Conservation (phyloP, 2,113 vertebrate genomes). For the Trachemys scripta region DNA sequence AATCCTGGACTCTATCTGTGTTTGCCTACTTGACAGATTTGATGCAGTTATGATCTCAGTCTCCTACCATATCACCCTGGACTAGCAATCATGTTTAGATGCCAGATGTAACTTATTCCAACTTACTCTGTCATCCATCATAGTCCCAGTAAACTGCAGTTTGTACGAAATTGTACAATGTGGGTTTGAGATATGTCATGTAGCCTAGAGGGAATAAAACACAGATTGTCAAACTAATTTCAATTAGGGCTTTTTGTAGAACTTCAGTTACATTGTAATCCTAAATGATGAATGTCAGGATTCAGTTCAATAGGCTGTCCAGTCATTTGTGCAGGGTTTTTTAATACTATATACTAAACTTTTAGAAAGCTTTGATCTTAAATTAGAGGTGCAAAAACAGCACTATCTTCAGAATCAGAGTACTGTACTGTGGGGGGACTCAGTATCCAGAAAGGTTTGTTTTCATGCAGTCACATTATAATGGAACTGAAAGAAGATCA, state of each 20-base stretch:
- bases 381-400: background rate
- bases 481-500: background rate
- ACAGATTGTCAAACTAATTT: background rate
- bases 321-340: background rate
- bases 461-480: background rate
- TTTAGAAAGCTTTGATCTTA: background rate
- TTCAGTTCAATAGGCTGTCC: background rate
- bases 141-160: constrained; percentile 20
- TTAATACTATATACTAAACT: background rate
- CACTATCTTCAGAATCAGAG: background rate
- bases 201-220: constrained; percentile 31
- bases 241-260: background rate
- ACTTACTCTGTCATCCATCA: constrained; percentile 46
- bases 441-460: background rate
- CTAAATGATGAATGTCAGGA: background rate
- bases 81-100: constrained; percentile 36
- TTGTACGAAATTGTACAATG: constrained; percentile 38
- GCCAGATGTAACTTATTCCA: constrained; percentile 21
- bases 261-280: background rate
- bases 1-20: background rate
- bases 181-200: background rate
- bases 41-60: background rate
- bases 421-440: background rate
- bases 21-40: constrained; percentile 12
- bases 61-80: background rate